Evolutionary conservation across 1,140 invertebrate genomes (phyloP).

Genomic region (Muscidifurax raptorellus): DNA sequence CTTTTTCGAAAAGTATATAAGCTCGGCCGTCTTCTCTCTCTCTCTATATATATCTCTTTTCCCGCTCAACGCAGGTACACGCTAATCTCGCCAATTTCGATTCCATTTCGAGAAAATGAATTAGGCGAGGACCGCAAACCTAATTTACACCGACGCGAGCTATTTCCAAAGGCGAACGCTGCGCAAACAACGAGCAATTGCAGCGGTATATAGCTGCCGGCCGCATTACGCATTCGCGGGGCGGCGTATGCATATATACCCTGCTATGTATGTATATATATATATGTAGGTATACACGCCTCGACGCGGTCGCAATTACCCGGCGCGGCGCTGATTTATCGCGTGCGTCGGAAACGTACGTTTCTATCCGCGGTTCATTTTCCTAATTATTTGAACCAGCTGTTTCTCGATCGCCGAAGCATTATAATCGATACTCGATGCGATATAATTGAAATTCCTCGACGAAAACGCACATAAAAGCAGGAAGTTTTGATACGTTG

Average conservation of each 20-base stretch:
- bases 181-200: neutral
- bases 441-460: too few species aligned
- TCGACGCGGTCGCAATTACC: constrained; percentile 16
- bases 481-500: too few species aligned
- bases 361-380: too few species aligned
- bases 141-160: neutral
- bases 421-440: too few species aligned
- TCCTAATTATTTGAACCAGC: too few species aligned
- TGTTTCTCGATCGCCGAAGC: too few species aligned
- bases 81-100: neutral
- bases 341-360: neutral
- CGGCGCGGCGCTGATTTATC: neutral
- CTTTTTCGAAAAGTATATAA: neutral
- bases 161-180: neutral
- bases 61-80: neutral
- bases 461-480: too few species aligned
- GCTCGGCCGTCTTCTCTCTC: neutral
- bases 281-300: neutral
- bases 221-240: constrained; percentile 36
- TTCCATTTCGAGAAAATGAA: neutral
- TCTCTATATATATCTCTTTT: too few species aligned
- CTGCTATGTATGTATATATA: too few species aligned
- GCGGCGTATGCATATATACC: neutral
- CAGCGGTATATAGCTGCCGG: neutral
- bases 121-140: neutral